A percentile compares a stretch with the other conserved stretches of the same genome.
Evolutionary conservation across 1,140 invertebrate species (phyloP).

Genomic region (honey bee (Apis mellifera)): DNA sequence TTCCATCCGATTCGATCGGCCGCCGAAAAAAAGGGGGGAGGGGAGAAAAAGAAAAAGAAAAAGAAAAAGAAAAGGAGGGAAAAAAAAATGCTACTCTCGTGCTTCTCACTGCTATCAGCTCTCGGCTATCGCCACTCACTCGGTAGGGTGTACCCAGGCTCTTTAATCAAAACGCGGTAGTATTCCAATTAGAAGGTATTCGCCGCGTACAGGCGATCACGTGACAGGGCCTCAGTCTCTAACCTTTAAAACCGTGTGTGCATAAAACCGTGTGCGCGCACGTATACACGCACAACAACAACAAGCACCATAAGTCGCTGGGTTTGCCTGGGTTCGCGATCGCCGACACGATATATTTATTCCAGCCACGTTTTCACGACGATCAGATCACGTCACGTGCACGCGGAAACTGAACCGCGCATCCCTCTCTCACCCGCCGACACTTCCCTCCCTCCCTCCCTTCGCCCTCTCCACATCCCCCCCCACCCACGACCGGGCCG

Average conservation of each 20-base stretch:
- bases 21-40: no score
- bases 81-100: no score
- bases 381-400: constrained; percentile 64
- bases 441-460: constrained; percentile 51
- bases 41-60: no score
- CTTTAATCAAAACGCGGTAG: background rate
- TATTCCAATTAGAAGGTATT: background rate
- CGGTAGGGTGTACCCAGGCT: background rate
- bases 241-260: background rate
- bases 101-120: no score
- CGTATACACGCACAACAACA: no score
- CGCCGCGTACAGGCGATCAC: constrained; percentile 1
- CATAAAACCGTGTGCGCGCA: background rate
- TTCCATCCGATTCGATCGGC: no score
- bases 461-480: constrained; percentile 35
- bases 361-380: constrained; percentile 21
- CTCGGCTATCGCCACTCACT: no score
- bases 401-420: constrained; percentile 59
- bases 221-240: background rate
- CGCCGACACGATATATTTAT: background rate
- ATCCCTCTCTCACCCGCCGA: constrained; percentile 45
- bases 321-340: background rate
- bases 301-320: no score
- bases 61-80: no score
- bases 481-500: constrained; percentile 35